Percentiles rank a stretch among this genome's conserved stretches.
phyloP scores from a whole-genome alignment of 2,888 invertebrate species.

The Gastrophysa polygoni region DNA sequence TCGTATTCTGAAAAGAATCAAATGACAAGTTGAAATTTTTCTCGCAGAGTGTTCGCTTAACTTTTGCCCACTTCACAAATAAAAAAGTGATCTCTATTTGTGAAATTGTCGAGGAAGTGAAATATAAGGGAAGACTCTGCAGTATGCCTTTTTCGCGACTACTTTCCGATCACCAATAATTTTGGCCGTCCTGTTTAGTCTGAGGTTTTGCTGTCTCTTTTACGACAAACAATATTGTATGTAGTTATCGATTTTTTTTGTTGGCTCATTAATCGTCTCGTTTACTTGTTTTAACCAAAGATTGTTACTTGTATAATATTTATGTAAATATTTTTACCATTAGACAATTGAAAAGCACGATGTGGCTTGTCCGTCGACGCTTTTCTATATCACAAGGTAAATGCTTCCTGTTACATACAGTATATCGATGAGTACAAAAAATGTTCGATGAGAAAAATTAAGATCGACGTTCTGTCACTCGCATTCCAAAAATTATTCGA shows the following conservation, averaged over 20 bases:
- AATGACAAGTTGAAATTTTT: too few species aligned
- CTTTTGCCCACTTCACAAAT: too few species aligned
- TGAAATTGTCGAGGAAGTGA: too few species aligned
- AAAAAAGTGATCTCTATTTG: too few species aligned
- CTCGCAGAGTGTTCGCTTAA: too few species aligned
- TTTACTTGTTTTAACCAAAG: slow-evolving; percentile 52
- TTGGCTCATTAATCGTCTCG: slow-evolving; percentile 38
- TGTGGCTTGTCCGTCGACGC: neutral
- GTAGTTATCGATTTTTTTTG: slow-evolving; percentile 36
- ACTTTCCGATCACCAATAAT: too few species aligned
- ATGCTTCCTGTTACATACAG: slow-evolving; percentile 57
- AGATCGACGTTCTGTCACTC: slow-evolving; percentile 48
- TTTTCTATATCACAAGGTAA: slow-evolving; percentile 47
- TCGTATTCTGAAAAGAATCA: neutral
- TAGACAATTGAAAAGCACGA: slow-evolving; percentile 25
- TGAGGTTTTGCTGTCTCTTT: neutral
- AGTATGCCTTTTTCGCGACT: too few species aligned
- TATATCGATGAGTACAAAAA: slow-evolving; percentile 58
- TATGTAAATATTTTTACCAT: slow-evolving; percentile 51
- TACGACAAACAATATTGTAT: too few species aligned
- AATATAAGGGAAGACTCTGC: too few species aligned
- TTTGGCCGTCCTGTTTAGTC: neutral
- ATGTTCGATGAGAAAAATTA: slow-evolving; percentile 40
- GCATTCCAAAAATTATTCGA: slow-evolving; percentile 51
- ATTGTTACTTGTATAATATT: slow-evolving; percentile 51